phyloP scores from a whole-genome alignment of 1,140 invertebrate species.

The Trachelipus rathkii region DNA sequence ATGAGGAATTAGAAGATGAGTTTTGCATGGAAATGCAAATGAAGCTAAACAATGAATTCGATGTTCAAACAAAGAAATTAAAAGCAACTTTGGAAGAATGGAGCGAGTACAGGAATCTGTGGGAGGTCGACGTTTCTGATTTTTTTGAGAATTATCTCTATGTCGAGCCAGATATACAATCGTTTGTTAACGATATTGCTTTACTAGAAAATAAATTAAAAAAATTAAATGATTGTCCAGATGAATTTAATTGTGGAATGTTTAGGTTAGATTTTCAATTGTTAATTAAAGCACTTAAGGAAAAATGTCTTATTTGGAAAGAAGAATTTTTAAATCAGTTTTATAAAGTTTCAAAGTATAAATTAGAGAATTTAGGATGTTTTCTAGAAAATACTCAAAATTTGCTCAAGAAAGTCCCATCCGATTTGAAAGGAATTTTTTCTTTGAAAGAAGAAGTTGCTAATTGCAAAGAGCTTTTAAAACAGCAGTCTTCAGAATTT shows the following conservation, averaged over 20 bases:
- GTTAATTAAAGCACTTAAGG: neutral
- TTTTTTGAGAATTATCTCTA: neutral
- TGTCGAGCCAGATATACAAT: neutral
- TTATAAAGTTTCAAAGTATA: neutral
- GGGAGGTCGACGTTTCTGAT: neutral
- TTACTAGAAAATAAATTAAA: neutral
- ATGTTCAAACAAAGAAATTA: neutral
- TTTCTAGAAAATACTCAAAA: neutral
- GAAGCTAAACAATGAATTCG: neutral
- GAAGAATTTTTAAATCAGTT: neutral
- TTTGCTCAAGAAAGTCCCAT: neutral
- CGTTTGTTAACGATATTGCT: neutral
- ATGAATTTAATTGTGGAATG: neutral
- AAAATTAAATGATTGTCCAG: neutral
- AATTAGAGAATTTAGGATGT: neutral
- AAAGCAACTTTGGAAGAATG: neutral
- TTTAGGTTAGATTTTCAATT: neutral
- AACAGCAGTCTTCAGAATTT: neutral
- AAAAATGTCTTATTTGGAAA: neutral
- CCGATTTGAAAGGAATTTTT: neutral
- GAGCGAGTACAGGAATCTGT: neutral
- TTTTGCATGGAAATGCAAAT: neutral
- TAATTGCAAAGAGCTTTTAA: neutral
- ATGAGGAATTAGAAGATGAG: neutral
- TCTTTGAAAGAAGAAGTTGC: neutral